Evolutionary conservation across 2,888 invertebrate genomes (phyloP).

Genomic region (Dilophus febrilis): DNA sequence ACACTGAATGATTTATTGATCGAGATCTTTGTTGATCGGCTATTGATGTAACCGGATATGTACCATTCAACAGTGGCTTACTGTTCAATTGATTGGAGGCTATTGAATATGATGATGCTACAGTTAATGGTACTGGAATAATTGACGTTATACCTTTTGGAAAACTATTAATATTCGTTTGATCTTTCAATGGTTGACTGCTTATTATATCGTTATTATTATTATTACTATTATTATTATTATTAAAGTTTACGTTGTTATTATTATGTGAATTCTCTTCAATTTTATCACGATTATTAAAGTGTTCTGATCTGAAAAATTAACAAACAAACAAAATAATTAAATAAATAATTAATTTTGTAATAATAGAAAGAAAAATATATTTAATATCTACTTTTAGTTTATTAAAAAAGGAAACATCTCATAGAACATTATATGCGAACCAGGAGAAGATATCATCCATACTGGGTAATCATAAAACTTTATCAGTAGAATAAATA

Average conservation of each 20-base stretch:
- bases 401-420: no score
- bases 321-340: not conserved
- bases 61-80: no score
- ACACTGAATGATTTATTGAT: conserved; percentile 14
- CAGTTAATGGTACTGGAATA: not conserved
- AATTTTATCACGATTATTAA: conserved; percentile 39
- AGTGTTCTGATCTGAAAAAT: conserved; percentile 40
- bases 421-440: no score
- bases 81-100: no score
- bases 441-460: no score
- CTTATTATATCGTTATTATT: conserved; percentile 5
- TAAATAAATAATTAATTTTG: not conserved
- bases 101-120: no score
- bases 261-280: no score
- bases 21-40: not conserved
- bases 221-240: conserved; percentile 17
- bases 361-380: not conserved
- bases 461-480: no score
- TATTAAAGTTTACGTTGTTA: conserved; percentile 30
- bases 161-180: conserved; percentile 21
- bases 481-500: no score
- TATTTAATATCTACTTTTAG: no score
- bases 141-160: not conserved
- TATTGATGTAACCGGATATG: not conserved
- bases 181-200: conserved; percentile 23